phyloP scores from a whole-genome alignment of 2,888 invertebrate species.

The Chaitophorus viminalis region DNA sequence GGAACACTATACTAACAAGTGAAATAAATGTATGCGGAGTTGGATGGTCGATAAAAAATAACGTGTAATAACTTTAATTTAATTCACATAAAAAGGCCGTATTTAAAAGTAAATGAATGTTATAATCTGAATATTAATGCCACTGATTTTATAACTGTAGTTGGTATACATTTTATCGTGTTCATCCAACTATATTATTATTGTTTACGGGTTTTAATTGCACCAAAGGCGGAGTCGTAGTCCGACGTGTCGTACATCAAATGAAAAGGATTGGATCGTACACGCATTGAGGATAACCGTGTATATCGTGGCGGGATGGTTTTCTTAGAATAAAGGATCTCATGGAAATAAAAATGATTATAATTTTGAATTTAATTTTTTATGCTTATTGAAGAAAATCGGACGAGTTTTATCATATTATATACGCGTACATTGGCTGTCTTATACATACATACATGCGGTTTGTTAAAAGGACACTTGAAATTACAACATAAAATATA shows the following conservation, averaged over 20 bases:
- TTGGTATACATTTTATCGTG: conserved; percentile 15
- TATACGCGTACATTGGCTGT: no score
- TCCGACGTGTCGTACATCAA: conserved; percentile 45
- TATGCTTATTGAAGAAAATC: not conserved
- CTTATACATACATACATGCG: not conserved
- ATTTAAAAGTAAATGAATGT: not conserved
- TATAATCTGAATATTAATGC: conserved; percentile 9
- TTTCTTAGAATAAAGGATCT: conserved; percentile 8
- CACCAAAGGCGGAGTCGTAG: conserved; percentile 36
- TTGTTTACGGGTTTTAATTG: conserved; percentile 55
- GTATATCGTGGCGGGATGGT: not conserved
- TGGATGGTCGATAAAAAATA: not conserved
- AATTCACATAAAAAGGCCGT: not conserved
- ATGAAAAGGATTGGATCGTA: conserved; percentile 36
- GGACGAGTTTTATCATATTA: not conserved
- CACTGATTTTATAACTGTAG: not conserved
- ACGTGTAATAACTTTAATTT: not conserved
- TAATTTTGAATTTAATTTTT: conserved; percentile 9
- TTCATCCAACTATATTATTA: conserved; percentile 19
- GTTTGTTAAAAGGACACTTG: no score
- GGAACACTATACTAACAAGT: not conserved
- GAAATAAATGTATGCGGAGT: not conserved
- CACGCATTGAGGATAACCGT: conserved; percentile 7
- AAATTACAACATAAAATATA: no score
- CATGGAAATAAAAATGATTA: conserved; percentile 14